A percentile compares a stretch with the other conserved stretches of the same genome.
Evolutionary conservation across 2,797 vertebrate genomes (phyloP).

Genomic region (Corythornis leucogaster): DNA sequence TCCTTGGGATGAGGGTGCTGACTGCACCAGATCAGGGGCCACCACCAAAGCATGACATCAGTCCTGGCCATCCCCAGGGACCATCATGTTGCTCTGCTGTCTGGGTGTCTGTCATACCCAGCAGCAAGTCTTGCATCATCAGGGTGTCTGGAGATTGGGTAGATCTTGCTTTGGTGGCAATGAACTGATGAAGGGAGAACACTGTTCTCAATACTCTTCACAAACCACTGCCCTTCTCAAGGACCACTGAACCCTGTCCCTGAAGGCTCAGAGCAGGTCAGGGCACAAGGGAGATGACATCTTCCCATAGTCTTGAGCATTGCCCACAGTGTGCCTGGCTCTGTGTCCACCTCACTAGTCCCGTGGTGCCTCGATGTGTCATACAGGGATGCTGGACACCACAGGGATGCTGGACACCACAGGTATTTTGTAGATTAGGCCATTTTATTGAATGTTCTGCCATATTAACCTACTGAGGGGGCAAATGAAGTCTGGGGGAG

Average conservation of each 20-base stretch:
- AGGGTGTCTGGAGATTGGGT: neutral
- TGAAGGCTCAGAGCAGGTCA: neutral
- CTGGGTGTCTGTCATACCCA: neutral
- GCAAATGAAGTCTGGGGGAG: neutral
- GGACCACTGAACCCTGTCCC: neutral
- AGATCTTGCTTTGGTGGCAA: neutral
- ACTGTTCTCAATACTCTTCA: neutral
- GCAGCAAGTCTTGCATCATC: neutral
- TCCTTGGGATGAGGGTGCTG: neutral
- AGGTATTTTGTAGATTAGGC: neutral
- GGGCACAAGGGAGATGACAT: rapidly evolving
- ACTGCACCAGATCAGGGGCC: neutral
- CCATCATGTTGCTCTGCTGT: rapidly evolving
- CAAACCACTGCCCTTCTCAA: neutral
- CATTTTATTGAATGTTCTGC: neutral
- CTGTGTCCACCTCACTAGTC: neutral
- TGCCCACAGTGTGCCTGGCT: neutral
- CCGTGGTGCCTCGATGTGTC: neutral
- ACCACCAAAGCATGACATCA: neutral
- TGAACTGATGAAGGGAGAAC: neutral
- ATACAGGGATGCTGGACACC: too few relatives aligned
- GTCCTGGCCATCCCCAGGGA: neutral
- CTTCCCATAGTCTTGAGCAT: neutral
- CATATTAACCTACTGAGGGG: neutral
- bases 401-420: rapidly evolving